Evolutionary conservation across 2,888 invertebrate species (phyloP).

Genomic region (Terebella lapidaria): DNA sequence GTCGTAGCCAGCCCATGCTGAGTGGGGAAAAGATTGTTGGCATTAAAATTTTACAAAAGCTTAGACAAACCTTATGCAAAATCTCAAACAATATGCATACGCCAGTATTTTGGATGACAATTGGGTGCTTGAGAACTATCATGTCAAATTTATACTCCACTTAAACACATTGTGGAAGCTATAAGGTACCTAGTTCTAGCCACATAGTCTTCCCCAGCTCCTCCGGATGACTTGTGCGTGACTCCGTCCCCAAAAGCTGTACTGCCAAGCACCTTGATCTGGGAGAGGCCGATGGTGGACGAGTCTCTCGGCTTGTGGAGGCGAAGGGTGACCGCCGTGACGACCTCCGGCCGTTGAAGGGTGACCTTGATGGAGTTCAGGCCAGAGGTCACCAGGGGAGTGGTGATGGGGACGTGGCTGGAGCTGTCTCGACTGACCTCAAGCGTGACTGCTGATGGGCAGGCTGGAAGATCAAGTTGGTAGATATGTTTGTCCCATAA

Average conservation of each 20-base stretch:
- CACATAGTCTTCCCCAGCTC: conserved; percentile 39
- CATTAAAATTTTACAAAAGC: too few species aligned
- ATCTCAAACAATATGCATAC: too few species aligned
- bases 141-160: too few species aligned
- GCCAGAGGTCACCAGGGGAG: conserved; percentile 80
- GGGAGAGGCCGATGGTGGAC: conserved; percentile 82
- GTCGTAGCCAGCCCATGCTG: conserved; percentile 78
- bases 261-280: conserved; percentile 77
- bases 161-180: too few species aligned
- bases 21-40: not conserved
- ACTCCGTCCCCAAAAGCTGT: conserved; percentile 70
- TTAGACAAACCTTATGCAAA: too few species aligned
- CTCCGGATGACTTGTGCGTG: conserved; percentile 20
- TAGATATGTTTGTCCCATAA: too few species aligned
- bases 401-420: conserved; percentile 74
- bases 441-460: conserved; percentile 76
- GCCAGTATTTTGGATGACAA: too few species aligned
- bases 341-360: conserved; percentile 77
- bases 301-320: conserved; percentile 82
- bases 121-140: too few species aligned
- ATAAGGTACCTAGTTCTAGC: conserved; percentile 47
- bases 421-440: conserved; percentile 78
- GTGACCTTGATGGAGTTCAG: conserved; percentile 76
- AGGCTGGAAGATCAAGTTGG: conserved; percentile 62
- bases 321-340: conserved; percentile 73